A percentile compares a stretch with the other conserved stretches of the same genome.
These are phyloP conservation scores for Tiliqua scincoides DNA, from an alignment of 2,113 vertebrate species.

Conservation along the genomic window DNA sequence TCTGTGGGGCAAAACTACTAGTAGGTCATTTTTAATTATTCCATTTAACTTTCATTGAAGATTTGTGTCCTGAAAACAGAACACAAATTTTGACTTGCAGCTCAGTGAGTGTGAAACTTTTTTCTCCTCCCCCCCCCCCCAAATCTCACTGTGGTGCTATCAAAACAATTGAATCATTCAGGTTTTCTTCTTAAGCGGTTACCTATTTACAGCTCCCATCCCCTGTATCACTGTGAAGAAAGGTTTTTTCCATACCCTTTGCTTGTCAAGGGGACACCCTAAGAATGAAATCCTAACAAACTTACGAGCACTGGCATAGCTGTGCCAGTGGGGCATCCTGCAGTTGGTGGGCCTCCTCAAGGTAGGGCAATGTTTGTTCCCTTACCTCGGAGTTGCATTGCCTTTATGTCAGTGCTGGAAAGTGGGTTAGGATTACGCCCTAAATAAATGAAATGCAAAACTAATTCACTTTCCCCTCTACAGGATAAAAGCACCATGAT, in stretches of 20 bases:
- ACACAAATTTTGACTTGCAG: neutral
- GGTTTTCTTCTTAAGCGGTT: too few species aligned
- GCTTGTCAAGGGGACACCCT: neutral
- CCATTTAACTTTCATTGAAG: neutral
- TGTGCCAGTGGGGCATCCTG: too few species aligned
- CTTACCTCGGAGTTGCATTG: too few species aligned
- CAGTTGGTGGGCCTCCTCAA: too few species aligned
- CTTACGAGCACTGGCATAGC: too few species aligned
- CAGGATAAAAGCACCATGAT: neutral
- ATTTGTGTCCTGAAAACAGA: too few species aligned
- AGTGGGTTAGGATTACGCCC: too few species aligned
- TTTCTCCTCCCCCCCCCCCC: too few species aligned
- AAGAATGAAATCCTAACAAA: too few species aligned
- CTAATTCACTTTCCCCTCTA: too few species aligned
- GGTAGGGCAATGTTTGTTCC: too few species aligned
- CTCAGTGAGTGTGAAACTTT: neutral
- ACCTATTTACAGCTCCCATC: neutral
- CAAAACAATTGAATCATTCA: neutral
- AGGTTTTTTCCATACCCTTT: neutral
- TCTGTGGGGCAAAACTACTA: neutral
- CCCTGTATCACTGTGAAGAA: neutral
- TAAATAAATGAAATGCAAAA: neutral
- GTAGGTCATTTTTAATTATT: neutral
- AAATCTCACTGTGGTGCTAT: neutral
- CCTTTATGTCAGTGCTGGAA: too few species aligned